phyloP scores from a whole-genome alignment of 2,797 vertebrate species.

The Leptodactylus fallax region DNA sequence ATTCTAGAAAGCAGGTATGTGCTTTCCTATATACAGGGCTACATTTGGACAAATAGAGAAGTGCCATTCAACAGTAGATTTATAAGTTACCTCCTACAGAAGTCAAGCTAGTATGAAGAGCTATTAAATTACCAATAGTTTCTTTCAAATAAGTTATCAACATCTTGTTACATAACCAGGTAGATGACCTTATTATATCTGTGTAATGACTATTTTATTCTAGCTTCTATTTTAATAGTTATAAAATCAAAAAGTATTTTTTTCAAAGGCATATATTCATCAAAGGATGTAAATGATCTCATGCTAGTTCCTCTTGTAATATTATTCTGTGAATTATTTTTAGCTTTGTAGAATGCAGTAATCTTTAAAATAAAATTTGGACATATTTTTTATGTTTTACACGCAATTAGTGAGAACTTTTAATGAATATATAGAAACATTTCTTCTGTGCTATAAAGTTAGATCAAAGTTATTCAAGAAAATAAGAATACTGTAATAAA shows the following conservation, averaged over 20 bases:
- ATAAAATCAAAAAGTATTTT: background rate
- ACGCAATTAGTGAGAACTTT: constrained; percentile 22
- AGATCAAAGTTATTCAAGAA: background rate
- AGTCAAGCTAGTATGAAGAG: background rate
- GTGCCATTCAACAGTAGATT: background rate
- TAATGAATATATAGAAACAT: background rate
- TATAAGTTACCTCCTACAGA: background rate
- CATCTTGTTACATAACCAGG: constrained; percentile 6
- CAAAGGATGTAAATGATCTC: background rate
- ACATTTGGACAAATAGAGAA: background rate
- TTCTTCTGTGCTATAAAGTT: background rate
- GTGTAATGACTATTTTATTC: constrained; percentile 5
- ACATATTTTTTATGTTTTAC: background rate
- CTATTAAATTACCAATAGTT: background rate
- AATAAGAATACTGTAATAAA: background rate
- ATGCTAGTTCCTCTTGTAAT: background rate
- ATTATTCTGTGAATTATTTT: background rate
- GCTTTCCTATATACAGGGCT: background rate
- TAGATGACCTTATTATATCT: background rate
- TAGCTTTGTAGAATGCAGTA: background rate
- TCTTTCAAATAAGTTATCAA: background rate
- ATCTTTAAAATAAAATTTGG: background rate
- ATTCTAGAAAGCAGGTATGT: background rate
- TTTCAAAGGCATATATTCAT: constrained; percentile 17
- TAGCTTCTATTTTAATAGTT: background rate